Evolutionary conservation across 2,797 vertebrate genomes (phyloP), one percentile per base, ranked within the genome.

Genomic region (Sebastiscus tertius): DNA sequence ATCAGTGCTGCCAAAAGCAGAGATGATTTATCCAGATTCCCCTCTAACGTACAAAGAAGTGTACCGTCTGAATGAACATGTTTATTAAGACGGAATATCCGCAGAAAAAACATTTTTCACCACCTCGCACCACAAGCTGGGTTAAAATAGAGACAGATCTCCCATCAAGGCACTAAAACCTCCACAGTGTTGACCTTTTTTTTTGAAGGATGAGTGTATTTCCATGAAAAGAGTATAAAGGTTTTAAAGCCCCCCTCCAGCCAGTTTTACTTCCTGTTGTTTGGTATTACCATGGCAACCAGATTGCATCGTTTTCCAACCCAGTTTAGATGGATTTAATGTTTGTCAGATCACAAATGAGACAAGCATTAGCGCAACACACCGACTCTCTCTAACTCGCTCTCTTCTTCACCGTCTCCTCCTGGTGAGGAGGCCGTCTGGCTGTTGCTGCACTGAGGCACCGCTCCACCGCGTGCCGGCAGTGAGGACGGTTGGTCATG

Each of bases 1-100:
- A 75, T 14, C 1, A 1, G 82, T 33, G 75, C 64, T 60, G 64
- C 77, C 69, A 74, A 67, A 62, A 76, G 66, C 81, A 65, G 71
- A 82, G 83, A 70, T 49, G 72, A 85, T 89, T 75, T 49, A 77
- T 77, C 67, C 64, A 73, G 75, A 83, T 80, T 36, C 69, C 49
- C 61, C 54, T 67, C 20, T 2, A 67, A 81, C 58, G 82, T 52
- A 65, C 54, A 66, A 77, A 79, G 34, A 80, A 20, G 69, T 67
- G 58, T 68, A 20, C 16, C 2, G 66, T 58, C 46, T 77, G 14
- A 75, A 69, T 66, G 24, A 66, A 67, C 39, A 27, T 60, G 14
- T 78, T 82, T 52, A 56, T 77, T 55, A 31, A 58, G 27, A 39
- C 18, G 61, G 39, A 68, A 52, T 16, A 61, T 61, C 54, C 12